Base-by-base conservation (phyloP, 2,888 invertebrate genomes). In the Digitonthophagus gazella region DNA sequence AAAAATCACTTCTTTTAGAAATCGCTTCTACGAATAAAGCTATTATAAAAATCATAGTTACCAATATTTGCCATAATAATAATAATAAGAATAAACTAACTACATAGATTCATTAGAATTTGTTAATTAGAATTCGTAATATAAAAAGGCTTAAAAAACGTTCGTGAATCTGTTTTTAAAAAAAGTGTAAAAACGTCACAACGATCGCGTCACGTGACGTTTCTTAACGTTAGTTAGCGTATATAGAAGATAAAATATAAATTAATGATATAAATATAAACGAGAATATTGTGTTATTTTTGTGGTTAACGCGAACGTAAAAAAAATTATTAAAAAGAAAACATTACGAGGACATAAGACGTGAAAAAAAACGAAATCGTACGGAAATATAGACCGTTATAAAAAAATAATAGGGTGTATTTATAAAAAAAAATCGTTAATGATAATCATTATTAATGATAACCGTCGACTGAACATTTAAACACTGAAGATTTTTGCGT, bases 261-360 rank as follows among this genome's bases (percentile, higher is more conserved):
- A 44, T 6, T 44, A 44, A 44, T 44, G 28, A 44, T 8, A 44
- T 8, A 44, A 44, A 44, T 44, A 44, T 44, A 44, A 44, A 73
- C 69, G 66, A 71, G 70, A 61, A 68, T 64, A 69, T 72, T 73
- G 71, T 71, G 71, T 74, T 74, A 73, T 74, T 74, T 73, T 74
- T 74, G 71, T 74, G 71, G 70, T 70, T 71, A n/a, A n/a, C n/a
- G n/a, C n/a, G n/a, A 16, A 57, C 16, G 16, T 15, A 14, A 57
- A 70, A 69, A 71, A 72, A 58, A 56, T 71, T n/a, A n/a, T n/a
- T n/a, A n/a, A n/a, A n/a, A n/a, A n/a, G n/a, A 57, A 57, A 64
- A 66, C 71, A 70, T 71, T 71, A 71, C 65, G 66, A 68, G 71
- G 71, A 67, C 71, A 71, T 70, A 69, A 67, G 8, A 57, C 57